A percentile compares a stretch with the other conserved stretches of the same genome.
Evolutionary conservation across 1,140 invertebrate species (phyloP).

Genomic region (Psilanteris sp.): DNA sequence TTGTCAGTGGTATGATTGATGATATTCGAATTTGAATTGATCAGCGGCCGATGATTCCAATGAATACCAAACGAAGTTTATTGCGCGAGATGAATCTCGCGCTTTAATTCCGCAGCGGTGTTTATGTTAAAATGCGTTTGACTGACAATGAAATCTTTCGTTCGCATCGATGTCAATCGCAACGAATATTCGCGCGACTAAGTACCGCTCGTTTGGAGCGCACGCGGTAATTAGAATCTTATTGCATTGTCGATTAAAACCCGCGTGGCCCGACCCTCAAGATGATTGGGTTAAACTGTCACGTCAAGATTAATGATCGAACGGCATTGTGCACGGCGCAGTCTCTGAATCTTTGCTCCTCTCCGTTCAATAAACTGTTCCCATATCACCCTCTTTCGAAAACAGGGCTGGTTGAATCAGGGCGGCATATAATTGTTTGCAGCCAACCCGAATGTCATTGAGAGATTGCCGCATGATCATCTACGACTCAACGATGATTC

Average conservation of each 20-base stretch:
- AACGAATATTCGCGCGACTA: conserved; percentile 4
- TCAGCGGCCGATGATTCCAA: conserved; percentile 25
- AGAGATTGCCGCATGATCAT: conserved; percentile 59
- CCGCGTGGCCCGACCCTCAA: conserved; percentile 39
- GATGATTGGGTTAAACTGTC: conserved; percentile 59
- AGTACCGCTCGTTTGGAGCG: not conserved
- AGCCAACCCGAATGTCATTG: conserved; percentile 67
- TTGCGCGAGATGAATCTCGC: conserved; percentile 30
- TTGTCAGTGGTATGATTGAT: conserved; percentile 40
- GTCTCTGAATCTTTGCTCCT: conserved; percentile 39
- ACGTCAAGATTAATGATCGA: conserved; percentile 68
- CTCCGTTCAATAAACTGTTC: conserved; percentile 19
- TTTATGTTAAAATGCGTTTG: conserved; percentile 35
- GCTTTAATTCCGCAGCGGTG: conserved; percentile 29
- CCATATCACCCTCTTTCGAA: conserved; percentile 42
- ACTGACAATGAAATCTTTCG: conserved; percentile 32
- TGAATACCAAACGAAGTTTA: conserved; percentile 47
- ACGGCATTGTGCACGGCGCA: conserved; percentile 56
- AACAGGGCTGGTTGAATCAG: conserved; percentile 58
- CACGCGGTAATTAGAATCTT: conserved; percentile 31
- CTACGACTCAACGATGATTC: conserved; percentile 57
- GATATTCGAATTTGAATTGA: conserved; percentile 41
- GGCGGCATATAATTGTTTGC: conserved; percentile 68
- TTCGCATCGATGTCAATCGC: conserved; percentile 19
- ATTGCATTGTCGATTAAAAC: conserved; percentile 28